These are phyloP conservation scores for Cheilosia urbana DNA, from an alignment of 2,888 invertebrate genomes.

Conservation along the genomic window DNA sequence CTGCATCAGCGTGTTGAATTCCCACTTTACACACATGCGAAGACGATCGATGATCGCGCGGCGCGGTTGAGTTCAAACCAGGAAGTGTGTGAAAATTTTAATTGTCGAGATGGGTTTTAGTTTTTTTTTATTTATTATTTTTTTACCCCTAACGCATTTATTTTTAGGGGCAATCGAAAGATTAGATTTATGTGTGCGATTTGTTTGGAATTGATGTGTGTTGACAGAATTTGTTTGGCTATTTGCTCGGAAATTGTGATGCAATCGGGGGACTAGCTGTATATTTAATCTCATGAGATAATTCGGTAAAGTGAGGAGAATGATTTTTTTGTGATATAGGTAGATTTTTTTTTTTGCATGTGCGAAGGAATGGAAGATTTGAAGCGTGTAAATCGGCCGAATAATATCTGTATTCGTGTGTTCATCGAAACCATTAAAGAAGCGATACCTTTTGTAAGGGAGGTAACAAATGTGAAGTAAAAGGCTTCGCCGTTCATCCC, in stretches of 20 bases:
- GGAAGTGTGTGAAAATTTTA: constrained; percentile 71
- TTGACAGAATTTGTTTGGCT: constrained; percentile 42
- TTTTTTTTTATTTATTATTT: constrained; percentile 18
- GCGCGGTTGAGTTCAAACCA: constrained; percentile 44
- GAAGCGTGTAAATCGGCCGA: too few species aligned
- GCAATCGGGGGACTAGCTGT: constrained; percentile 12
- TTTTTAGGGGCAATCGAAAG: constrained; percentile 1
- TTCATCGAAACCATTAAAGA: too few species aligned
- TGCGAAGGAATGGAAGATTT: too few species aligned
- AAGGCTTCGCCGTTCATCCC: too few species aligned
- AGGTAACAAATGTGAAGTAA: too few species aligned
- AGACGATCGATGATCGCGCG: constrained; percentile 58
- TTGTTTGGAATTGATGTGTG: constrained; percentile 51
- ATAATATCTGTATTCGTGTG: too few species aligned
- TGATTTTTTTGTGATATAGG: too few species aligned
- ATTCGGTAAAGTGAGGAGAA: too few species aligned
- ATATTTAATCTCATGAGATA: constrained; percentile 20
- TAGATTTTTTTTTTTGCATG: too few species aligned
- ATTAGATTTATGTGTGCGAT: constrained; percentile 1
- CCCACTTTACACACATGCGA: constrained; percentile 44
- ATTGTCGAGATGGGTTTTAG: background rate
- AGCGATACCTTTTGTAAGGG: too few species aligned
- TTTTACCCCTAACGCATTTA: background rate
- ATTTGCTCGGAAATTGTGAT: background rate
- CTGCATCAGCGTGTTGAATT: constrained; percentile 30